These are phyloP conservation scores for Rhabdomys pumilio DNA, from an alignment of 2,797 vertebrate species.

Conservation along the genomic window DNA sequence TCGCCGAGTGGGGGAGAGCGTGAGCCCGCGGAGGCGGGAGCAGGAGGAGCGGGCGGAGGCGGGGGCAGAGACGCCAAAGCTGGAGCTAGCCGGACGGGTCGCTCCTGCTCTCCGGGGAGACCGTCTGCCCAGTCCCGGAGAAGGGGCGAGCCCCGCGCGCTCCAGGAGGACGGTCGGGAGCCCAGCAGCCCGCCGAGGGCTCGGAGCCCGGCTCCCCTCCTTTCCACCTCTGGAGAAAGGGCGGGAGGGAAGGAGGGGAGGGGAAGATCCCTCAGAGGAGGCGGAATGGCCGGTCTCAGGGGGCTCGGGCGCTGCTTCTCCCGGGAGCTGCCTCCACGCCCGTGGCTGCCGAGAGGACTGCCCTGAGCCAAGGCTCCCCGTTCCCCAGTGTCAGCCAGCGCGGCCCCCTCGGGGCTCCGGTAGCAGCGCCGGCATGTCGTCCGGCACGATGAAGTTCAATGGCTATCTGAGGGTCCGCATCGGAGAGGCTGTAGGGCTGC, in stretches of 20 bases:
- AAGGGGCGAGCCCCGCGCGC: constrained; percentile 67
- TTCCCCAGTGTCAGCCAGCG: constrained; percentile 34
- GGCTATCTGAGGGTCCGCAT: constrained; percentile 96
- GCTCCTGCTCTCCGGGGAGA: constrained; percentile 77
- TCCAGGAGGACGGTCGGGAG: neutral
- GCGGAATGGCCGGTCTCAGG: constrained; percentile 75
- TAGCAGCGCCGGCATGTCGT: constrained; percentile 83
- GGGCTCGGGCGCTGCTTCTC: constrained; percentile 64
- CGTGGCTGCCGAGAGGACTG: constrained; percentile 59
- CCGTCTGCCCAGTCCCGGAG: constrained; percentile 64
- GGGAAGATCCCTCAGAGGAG: constrained; percentile 56
- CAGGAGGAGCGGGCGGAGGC: constrained; percentile 61
- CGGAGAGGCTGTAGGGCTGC: constrained; percentile 96
- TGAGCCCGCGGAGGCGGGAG: constrained; percentile 81
- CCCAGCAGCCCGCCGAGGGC: constrained; percentile 48
- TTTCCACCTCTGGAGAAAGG: constrained; percentile 76
- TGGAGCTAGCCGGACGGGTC: constrained; percentile 80
- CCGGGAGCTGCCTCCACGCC: constrained; percentile 51
- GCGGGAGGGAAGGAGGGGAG: constrained; percentile 65
- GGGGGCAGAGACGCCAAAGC: constrained; percentile 67
- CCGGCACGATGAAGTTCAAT: constrained; percentile 95
- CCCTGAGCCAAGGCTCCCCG: constrained; percentile 70
- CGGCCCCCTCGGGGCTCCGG: constrained; percentile 23
- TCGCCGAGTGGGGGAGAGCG: constrained; percentile 77
- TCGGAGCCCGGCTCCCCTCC: constrained; percentile 80